A percentile compares a stretch with the other conserved stretches of the same genome.
Conservation (phyloP, 2,113 vertebrate genomes). For the Dryoscopus gambensis region DNA sequence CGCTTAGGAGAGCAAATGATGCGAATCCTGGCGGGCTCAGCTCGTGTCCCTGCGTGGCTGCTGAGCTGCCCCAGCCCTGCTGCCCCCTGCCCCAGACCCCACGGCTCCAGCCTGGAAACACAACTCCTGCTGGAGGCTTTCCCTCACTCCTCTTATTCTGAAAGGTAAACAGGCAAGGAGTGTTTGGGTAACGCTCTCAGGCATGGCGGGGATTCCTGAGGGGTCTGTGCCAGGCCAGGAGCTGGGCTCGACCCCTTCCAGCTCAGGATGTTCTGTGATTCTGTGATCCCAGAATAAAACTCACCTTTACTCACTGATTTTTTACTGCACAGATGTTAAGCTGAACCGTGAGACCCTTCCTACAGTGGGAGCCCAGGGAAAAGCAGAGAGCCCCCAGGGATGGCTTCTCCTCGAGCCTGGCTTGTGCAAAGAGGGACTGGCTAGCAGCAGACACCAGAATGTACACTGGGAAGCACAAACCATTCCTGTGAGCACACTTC, state of each 20-base stretch:
- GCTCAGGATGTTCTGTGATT: neutral
- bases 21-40: neutral
- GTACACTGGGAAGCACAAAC: neutral
- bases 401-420: neutral
- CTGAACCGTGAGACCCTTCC: neutral
- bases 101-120: neutral
- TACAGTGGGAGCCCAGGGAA: neutral
- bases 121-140: neutral
- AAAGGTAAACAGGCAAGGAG: fast-evolving
- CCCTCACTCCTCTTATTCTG: too few species aligned
- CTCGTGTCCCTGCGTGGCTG: neutral
- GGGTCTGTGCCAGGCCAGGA: neutral
- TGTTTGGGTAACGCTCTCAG: neutral
- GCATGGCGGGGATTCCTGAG: neutral
- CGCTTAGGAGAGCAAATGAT: neutral
- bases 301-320: neutral
- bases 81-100: neutral
- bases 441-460: neutral
- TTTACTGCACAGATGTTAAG: fast-evolving
- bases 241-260: neutral
- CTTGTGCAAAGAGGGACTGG: neutral
- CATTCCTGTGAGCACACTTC: neutral
- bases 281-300: neutral
- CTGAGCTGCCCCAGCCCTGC: neutral
- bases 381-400: neutral